Evolutionary conservation across 2,888 invertebrate genomes (phyloP).

Genomic region (Andrena bicolor): DNA sequence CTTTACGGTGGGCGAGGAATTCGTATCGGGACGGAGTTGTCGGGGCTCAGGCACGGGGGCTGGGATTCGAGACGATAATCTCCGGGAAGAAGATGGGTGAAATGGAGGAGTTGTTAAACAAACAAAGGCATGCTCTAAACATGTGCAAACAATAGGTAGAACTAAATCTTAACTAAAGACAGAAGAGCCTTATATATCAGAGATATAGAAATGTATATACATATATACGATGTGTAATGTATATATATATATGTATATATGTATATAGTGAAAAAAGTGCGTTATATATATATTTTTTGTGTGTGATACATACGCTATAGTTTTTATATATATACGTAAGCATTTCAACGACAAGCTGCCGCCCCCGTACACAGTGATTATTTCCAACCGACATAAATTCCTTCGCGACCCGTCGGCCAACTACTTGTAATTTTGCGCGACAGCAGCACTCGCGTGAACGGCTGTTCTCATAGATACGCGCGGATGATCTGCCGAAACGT

Average conservation of each 20-base stretch:
- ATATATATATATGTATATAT: constrained; percentile 80
- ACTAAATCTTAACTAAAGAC: constrained; percentile 85
- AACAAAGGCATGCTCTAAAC: constrained; percentile 85
- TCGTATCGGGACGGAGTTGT: constrained; percentile 41
- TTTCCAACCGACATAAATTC: constrained; percentile 41
- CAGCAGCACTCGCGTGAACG: background rate
- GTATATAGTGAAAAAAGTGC: constrained; percentile 60
- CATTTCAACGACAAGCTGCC: constrained; percentile 71
- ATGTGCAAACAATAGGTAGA: constrained; percentile 84
- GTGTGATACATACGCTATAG: constrained; percentile 78
- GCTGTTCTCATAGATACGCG: background rate
- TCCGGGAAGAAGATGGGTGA: constrained; percentile 54
- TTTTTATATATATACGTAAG: constrained; percentile 77
- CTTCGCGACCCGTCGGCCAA: background rate
- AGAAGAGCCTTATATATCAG: constrained; percentile 85
- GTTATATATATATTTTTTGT: constrained; percentile 79
- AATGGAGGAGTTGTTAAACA: constrained; percentile 78
- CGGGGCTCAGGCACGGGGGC: constrained; percentile 14
- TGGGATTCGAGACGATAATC: constrained; percentile 40
- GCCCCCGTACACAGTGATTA: constrained; percentile 61
- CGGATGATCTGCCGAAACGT: constrained; percentile 2
- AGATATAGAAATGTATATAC: constrained; percentile 82
- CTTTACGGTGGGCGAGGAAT: constrained; percentile 26
- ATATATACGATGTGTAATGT: constrained; percentile 72
- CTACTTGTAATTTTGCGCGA: constrained; percentile 4